Conservation (phyloP, 2,888 invertebrate species). For the Luffia ferchaultella region DNA sequence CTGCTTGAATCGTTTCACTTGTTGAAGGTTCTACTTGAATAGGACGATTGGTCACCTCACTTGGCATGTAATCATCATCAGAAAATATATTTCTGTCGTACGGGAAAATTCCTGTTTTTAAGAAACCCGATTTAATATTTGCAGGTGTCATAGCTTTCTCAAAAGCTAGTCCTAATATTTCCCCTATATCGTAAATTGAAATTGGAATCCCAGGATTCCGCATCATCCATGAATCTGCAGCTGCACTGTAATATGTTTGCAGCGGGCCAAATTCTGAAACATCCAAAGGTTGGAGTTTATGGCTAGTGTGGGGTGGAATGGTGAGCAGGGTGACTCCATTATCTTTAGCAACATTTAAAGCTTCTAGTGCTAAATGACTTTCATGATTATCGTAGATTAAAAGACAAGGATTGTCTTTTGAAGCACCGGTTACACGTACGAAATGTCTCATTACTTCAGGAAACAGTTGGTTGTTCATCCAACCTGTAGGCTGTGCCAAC, state of each 20-base stretch:
- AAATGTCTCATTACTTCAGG: conserved; percentile 25
- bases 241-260: too few species aligned
- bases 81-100: conserved; percentile 23
- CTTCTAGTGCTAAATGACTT: conserved; percentile 21
- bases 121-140: conserved; percentile 25
- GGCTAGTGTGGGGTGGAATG: conserved; percentile 33
- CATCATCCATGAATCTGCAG: conserved; percentile 22
- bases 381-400: conserved; percentile 31
- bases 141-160: conserved; percentile 21
- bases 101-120: conserved; percentile 21
- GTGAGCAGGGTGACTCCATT: conserved; percentile 30
- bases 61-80: conserved; percentile 19
- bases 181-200: conserved; percentile 26
- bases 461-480: conserved; percentile 25
- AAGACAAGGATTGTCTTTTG: conserved; percentile 17
- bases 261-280: conserved; percentile 28
- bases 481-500: conserved; percentile 24
- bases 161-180: conserved; percentile 14
- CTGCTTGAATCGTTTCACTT: neutral
- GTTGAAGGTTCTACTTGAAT: neutral
- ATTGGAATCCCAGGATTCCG: conserved; percentile 25
- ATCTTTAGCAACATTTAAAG: conserved; percentile 23
- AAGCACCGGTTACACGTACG: conserved; percentile 17
- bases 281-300: conserved; percentile 33
- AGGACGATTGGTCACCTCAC: neutral